Evolutionary conservation across 2,888 invertebrate species (phyloP).

Genomic region (Drosophila meridiana): DNA sequence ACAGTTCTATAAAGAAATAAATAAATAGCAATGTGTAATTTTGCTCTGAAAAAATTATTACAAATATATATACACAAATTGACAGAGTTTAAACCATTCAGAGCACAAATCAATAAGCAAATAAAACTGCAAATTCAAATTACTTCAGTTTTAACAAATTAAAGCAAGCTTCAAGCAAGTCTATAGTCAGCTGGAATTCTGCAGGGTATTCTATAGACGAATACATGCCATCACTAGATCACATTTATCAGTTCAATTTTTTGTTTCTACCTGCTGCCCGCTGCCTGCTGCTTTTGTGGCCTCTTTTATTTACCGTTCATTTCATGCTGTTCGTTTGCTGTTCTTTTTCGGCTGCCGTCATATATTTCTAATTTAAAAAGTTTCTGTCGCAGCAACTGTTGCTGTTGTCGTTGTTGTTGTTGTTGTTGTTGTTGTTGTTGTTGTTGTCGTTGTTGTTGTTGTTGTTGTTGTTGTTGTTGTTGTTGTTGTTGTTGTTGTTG

Average conservation of each 20-base stretch:
- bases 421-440: slow-evolving; percentile 35
- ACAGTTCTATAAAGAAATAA: too few relatives aligned
- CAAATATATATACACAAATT: too few relatives aligned
- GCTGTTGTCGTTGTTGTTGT: slow-evolving; percentile 23
- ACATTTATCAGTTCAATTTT: neutral
- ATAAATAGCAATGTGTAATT: too few relatives aligned
- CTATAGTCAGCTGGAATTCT: too few relatives aligned
- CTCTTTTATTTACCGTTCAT: slow-evolving; percentile 60
- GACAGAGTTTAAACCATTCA: too few relatives aligned
- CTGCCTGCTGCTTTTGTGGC: slow-evolving; percentile 11
- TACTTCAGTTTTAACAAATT: neutral
- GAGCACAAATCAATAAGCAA: neutral
- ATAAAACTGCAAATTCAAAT: too few relatives aligned
- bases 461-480: neutral
- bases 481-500: slow-evolving; percentile 2
- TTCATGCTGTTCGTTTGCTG: slow-evolving; percentile 41
- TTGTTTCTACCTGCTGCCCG: slow-evolving; percentile 1
- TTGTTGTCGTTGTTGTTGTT: slow-evolving; percentile 33
- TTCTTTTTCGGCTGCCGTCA: slow-evolving; percentile 16
- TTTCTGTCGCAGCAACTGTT: slow-evolving; percentile 41
- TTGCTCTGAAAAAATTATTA: too few relatives aligned
- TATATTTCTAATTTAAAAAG: slow-evolving; percentile 52
- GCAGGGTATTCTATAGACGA: neutral
- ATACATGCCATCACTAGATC: neutral
- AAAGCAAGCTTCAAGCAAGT: too few relatives aligned